Base-by-base conservation (phyloP, 2,113 vertebrate genomes). In the Toxotes jaculatrix region DNA sequence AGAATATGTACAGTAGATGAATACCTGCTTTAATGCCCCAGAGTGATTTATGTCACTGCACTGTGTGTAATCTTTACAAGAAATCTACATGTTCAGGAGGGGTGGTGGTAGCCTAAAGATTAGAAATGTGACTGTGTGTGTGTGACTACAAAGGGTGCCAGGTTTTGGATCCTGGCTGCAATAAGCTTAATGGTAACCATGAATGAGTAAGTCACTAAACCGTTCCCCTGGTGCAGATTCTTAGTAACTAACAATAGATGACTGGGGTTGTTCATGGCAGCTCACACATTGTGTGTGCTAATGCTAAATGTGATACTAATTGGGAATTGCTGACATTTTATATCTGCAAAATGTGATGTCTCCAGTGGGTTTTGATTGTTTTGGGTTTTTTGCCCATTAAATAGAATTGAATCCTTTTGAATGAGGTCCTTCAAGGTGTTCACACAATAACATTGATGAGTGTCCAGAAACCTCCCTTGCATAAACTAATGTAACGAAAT, bases 241-340 rank as follows among this genome's bases (percentile, higher is more conserved):
- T 83, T 64, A 47, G 19, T 62, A 38, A 63, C 49, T 51, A 74
- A 74, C 23, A 77, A 38, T 71, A 40, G 64, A 80, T 73, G 47
- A 40, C 3, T 67, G 59, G 53, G 7, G 69, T 71, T 56, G 17
- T 45, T 40, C 65, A 62, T 59, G 36, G 56, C 71, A 69, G 67
- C 63, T 85, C 49, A 49, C 32, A 36, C 42, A 68, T 60, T 70
- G 16, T 67, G 31, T 64, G 34, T 51, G 40, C 55, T 49, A 27
- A 62, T 80, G 45, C 61, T 85, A 75, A 84, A 89, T 80, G 66
- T 81, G 74, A 74, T 53, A 31, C 74, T 88, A 60, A 84, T 80
- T 64, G 36, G 66, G 60, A 59, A 74, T 83, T 86, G 32, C 74
- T 84, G 66, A 84, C 69, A 86, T 90, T 82, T 86, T 77, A 17